Evolutionary conservation across 2,797 vertebrate species (phyloP).

Genomic region (Rhynchonycteris naso): DNA sequence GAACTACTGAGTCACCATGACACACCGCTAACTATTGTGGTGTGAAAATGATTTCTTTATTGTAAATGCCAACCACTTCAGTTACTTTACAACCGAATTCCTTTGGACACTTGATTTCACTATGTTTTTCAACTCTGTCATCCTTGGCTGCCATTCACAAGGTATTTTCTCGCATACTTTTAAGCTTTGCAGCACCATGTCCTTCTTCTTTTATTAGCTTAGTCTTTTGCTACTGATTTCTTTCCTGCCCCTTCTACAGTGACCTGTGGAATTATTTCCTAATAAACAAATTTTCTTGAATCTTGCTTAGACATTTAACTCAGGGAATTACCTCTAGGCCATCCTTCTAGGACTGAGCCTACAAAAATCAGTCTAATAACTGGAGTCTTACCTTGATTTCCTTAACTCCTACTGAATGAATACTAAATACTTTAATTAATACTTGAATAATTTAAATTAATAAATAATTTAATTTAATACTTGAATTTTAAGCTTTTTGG

Average conservation of each 20-base stretch:
- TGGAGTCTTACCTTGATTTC: not conserved
- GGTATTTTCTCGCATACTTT: not conserved
- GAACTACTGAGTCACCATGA: not conserved
- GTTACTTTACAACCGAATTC: not conserved
- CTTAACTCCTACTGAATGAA: not conserved
- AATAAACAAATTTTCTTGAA: not conserved
- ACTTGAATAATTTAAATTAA: too few relatives aligned
- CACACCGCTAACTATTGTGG: not conserved
- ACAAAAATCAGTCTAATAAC: not conserved
- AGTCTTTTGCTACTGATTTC: not conserved
- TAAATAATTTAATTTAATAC: too few relatives aligned
- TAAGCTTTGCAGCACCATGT: not conserved
- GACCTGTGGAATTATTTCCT: not conserved
- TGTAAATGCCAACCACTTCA: not conserved
- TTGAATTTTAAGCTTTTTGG: not conserved
- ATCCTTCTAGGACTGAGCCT: not conserved
- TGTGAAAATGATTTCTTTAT: constrained; percentile 11
- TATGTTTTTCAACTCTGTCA: not conserved
- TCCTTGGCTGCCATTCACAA: not conserved
- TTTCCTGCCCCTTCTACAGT: not conserved
- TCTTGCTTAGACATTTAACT: not conserved
- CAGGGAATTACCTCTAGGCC: not conserved
- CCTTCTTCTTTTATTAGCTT: not conserved
- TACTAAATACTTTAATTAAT: not conserved
- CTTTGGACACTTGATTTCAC: not conserved